A percentile compares a stretch with the other conserved stretches of the same genome.
phyloP scores from a whole-genome alignment of 2,113 vertebrate species.

The Geococcyx californianus region DNA sequence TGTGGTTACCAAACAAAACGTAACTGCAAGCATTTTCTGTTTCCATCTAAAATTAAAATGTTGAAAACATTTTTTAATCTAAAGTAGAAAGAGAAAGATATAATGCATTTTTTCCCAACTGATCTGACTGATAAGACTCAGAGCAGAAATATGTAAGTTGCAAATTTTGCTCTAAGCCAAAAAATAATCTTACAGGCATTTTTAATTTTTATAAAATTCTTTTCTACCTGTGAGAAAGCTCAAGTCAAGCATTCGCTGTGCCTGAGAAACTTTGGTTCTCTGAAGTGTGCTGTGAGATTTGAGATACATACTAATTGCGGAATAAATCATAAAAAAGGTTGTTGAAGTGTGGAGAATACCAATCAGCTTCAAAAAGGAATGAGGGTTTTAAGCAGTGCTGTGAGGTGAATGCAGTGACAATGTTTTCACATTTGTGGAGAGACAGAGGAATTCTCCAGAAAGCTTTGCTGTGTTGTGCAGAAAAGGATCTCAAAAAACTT shows the following conservation, averaged over 20 bases:
- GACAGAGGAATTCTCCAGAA: neutral
- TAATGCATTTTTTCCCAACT: neutral
- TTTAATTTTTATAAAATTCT: neutral
- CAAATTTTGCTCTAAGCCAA: neutral
- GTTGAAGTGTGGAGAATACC: neutral
- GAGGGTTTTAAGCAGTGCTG: neutral
- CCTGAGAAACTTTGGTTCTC: neutral
- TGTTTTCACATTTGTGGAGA: neutral
- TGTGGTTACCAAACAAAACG: neutral
- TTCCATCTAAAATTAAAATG: neutral
- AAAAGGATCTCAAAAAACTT: neutral
- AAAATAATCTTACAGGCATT: neutral
- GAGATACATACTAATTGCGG: conserved; percentile 28
- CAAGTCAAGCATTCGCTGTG: neutral
- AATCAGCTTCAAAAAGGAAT: neutral
- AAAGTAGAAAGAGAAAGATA: neutral
- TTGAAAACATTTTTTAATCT: conserved; percentile 15
- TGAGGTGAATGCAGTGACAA: neutral
- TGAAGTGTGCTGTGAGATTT: neutral
- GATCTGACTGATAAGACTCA: neutral
- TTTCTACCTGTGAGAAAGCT: neutral
- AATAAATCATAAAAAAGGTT: neutral
- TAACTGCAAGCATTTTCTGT: neutral
- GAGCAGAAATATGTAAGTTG: neutral
- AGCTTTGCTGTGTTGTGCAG: neutral